These are phyloP conservation scores for Cygnus olor DNA, from an alignment of 2,797 vertebrate species.

Conservation along the genomic window DNA sequence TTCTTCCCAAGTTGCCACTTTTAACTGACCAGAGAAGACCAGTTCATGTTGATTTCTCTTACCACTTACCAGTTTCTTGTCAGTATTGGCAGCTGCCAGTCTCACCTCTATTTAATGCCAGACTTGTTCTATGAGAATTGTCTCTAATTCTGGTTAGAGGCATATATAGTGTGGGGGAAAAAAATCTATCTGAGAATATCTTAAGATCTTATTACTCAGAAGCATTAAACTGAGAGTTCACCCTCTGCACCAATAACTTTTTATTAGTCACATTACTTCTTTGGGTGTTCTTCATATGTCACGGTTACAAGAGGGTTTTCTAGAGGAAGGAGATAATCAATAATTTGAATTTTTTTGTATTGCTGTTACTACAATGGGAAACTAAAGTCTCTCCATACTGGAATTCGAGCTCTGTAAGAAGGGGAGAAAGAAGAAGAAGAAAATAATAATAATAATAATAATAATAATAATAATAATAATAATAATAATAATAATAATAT, in stretches of 20 bases:
- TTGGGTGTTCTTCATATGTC: background rate
- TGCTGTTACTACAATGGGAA: background rate
- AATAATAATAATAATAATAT: no score
- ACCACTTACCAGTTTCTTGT: background rate
- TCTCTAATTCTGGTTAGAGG: background rate
- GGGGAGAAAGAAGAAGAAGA: fast-evolving
- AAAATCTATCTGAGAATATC: background rate
- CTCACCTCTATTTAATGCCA: background rate
- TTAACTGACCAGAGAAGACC: background rate
- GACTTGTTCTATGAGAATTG: background rate
- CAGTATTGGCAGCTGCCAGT: background rate
- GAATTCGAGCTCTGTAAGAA: background rate
- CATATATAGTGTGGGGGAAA: background rate
- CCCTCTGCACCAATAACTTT: background rate
- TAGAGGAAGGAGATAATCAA: background rate
- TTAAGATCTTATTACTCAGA: background rate
- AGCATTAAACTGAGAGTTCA: background rate
- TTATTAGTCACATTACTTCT: background rate
- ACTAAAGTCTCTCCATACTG: background rate
- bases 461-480: no score
- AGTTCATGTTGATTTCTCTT: background rate
- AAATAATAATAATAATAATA: no score
- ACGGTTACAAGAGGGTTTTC: background rate
- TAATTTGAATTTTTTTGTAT: background rate
- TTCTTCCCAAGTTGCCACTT: background rate